A percentile compares a stretch with the other conserved stretches of the same genome.
phyloP scores from a whole-genome alignment of 2,797 vertebrate species.

The Coccyzus lansbergi region DNA sequence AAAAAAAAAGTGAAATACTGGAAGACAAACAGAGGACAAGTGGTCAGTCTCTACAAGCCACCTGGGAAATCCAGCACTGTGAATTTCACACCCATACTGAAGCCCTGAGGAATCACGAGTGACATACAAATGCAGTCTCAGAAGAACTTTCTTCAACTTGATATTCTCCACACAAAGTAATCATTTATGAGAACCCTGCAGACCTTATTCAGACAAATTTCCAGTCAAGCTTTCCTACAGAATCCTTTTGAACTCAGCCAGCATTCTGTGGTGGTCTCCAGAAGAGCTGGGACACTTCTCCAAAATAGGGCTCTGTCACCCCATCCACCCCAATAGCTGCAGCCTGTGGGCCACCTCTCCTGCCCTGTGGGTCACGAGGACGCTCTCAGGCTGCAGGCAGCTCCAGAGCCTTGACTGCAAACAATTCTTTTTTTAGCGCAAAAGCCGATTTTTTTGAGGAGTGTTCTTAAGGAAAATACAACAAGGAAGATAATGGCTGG shows the following conservation, averaged over 20 bases:
- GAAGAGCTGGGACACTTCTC: neutral
- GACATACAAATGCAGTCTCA: neutral
- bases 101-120: neutral
- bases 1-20: neutral
- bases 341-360: neutral
- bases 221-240: neutral
- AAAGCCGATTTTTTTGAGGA: neutral
- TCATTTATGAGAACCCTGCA: neutral
- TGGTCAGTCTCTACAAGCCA: neutral
- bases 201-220: neutral
- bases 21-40: neutral
- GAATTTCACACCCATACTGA: neutral
- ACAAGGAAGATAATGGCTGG: neutral
- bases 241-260: neutral
- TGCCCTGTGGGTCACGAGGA: neutral
- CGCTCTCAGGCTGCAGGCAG: neutral
- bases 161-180: neutral
- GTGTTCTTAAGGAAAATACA: neutral
- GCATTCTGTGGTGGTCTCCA: neutral
- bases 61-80: neutral
- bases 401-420: neutral
- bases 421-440: no score
- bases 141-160: neutral
- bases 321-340: rapidly evolving
- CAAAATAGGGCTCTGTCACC: neutral